Base-by-base conservation (phyloP, 2,888 invertebrate genomes). In the Tachina grossa region DNA sequence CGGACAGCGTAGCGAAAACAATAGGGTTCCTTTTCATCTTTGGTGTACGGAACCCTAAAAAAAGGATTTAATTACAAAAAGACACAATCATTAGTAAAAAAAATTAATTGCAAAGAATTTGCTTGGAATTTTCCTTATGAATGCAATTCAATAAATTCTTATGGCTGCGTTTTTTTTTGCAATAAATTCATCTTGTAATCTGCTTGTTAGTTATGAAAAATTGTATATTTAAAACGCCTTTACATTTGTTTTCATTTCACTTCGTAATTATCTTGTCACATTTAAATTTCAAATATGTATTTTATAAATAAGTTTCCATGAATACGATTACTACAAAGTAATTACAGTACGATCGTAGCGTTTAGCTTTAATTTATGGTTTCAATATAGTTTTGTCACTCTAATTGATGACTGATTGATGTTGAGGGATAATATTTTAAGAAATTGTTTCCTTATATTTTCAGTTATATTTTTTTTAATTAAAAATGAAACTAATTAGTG, bases 221-320 rank as follows among this genome's bases (percentile, higher is more conserved):
- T 77, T 49, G 9, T 8, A 43, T 13, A 51, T 51, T 51, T 61
- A 19, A 49, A 78, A 61, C 11, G 31, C 49, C 8, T 31, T 57
- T 22, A 43, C 19, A 55, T 47, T 71, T 63, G 10, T 41, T 59
- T 53, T 65, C 14, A 31, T 55, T 31, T 47, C 49, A 65, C 65
- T 51, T 43, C 14, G 13, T 53, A 75, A 79, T 82, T 85, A 82
- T 47, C 74, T 75, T 85, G 75, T 82, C 82, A 71, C 71, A 78
- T 75, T 69, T 65, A 75, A 55, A 74, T 85, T 81, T 74, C 1
- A 85, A 78, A 74, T 77, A 83, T 66, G 65, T 66, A 45, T 79
- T 47, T 55, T 19, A 31, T 11, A 45, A 31, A 53, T 55, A 59
- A 41, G 22, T 51, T 59, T 41, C 2, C 43, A 49, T 16, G 19